Percentiles rank a stretch among this genome's conserved stretches.
phyloP scores from a whole-genome alignment of 2,113 vertebrate species.

The Oreochromis aureus region DNA sequence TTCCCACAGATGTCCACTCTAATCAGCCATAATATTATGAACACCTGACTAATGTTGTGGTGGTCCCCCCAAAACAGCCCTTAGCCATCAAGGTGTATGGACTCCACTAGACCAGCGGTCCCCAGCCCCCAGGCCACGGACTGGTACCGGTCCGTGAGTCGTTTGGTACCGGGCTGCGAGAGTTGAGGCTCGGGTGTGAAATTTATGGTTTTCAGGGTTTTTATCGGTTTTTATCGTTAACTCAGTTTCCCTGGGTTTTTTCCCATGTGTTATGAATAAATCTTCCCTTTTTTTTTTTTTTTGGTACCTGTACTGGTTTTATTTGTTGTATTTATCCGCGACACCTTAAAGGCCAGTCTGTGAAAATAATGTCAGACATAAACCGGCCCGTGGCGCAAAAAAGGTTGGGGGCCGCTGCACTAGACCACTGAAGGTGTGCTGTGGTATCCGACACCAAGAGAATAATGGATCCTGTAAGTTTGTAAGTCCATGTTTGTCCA shows the following conservation, averaged over 20 bases:
- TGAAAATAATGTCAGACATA: too few relatives aligned
- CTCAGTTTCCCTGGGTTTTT: not conserved
- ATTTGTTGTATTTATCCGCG: too few relatives aligned
- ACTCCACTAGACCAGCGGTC: not conserved
- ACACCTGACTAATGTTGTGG: not conserved
- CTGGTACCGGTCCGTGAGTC: not conserved
- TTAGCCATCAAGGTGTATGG: not conserved
- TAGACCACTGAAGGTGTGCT: not conserved
- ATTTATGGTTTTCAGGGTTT: not conserved
- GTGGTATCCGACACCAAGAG: not conserved
- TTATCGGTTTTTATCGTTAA: not conserved
- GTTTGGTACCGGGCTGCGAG: not conserved
- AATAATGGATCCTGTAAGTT: not conserved
- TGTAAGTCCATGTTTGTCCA: not conserved
- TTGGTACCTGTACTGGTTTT: too few relatives aligned
- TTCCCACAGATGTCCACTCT: not conserved
- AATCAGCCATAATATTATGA: not conserved
- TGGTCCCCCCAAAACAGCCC: not conserved
- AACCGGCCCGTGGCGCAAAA: too few relatives aligned
- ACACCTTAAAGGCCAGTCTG: too few relatives aligned
- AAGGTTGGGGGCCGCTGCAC: too few relatives aligned
- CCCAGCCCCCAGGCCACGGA: not conserved
- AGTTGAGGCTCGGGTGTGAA: too few relatives aligned
- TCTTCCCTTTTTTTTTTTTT: too few relatives aligned
- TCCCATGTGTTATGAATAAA: too few relatives aligned